Evolutionary conservation across 2,888 invertebrate genomes (phyloP).

Genomic region (Augiades crinisus): DNA sequence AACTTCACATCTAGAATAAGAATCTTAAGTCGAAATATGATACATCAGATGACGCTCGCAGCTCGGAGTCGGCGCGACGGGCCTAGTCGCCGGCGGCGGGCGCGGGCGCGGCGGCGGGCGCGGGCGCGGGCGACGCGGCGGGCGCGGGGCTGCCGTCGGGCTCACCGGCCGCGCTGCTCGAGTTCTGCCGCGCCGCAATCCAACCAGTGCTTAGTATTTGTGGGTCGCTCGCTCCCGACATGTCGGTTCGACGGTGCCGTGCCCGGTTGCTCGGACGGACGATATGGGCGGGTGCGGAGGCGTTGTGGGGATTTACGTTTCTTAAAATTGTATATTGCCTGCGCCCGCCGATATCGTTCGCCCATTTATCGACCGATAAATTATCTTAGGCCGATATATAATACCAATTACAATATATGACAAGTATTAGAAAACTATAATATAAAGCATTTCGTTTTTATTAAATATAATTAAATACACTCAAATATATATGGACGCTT

Average conservation of each 20-base stretch:
- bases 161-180: conserved; percentile 48
- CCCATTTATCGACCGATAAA: background rate
- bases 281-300: conserved; percentile 9
- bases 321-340: background rate
- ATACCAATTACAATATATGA: no score
- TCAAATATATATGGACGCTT: no score
- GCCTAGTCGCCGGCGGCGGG: conserved; percentile 36
- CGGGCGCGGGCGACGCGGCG: conserved; percentile 54
- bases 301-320: background rate
- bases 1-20: no score
- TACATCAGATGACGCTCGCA: no score
- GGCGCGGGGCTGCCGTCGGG: conserved; percentile 30
- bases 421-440: no score
- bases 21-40: no score
- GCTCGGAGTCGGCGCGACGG: conserved; percentile 37
- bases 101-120: conserved; percentile 54
- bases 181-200: conserved; percentile 56
- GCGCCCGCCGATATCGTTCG: conserved; percentile 11
- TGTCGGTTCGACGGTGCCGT: background rate
- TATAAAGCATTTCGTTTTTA: no score
- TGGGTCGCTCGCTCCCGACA: conserved; percentile 23
- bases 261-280: background rate
- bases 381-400: background rate
- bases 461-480: no score
- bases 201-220: conserved; percentile 51